phyloP scores from a whole-genome alignment of 2,888 invertebrate genomes.

The Sussaba pulchella region DNA sequence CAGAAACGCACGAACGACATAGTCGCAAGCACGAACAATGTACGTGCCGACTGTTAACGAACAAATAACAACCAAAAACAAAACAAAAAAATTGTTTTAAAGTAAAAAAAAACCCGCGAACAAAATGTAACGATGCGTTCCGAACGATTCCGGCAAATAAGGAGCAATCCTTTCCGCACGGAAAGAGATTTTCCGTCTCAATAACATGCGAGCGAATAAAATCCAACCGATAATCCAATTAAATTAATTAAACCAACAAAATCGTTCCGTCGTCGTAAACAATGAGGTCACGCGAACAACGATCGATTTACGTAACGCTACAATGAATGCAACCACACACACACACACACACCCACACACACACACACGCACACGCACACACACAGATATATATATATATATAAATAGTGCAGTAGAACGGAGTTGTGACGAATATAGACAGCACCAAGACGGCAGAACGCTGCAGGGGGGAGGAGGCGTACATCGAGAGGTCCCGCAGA shows the following conservation, averaged over 20 bases:
- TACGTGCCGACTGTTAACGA: conserved; percentile 48
- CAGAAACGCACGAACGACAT: conserved; percentile 26
- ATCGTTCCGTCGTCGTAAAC: conserved; percentile 65
- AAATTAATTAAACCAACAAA: conserved; percentile 59
- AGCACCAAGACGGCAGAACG: conserved; percentile 14
- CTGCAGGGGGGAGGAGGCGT: conserved; percentile 12
- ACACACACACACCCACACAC: background rate
- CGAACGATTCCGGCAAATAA: conserved; percentile 10
- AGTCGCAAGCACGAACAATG: conserved; percentile 51
- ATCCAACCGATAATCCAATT: conserved; percentile 58
- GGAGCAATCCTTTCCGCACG: conserved; percentile 3
- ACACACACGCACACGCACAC: background rate
- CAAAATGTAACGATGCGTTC: background rate
- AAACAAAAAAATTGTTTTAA: background rate
- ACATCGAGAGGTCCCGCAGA: conserved; percentile 41
- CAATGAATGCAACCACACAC: conserved; percentile 17
- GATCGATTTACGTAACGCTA: conserved; percentile 55
- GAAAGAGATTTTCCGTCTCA: conserved; percentile 50
- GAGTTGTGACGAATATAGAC: conserved; percentile 39
- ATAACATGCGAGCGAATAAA: conserved; percentile 3
- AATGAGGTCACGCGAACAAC: conserved; percentile 61
- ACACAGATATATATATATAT: background rate
- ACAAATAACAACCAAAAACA: conserved; percentile 1
- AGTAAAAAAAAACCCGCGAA: background rate
- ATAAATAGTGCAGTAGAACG: conserved; percentile 29